Evolutionary conservation across 2,888 invertebrate species (phyloP), one percentile per base, ranked within the genome.

Genomic region (Yponomeuta sedellus): DNA sequence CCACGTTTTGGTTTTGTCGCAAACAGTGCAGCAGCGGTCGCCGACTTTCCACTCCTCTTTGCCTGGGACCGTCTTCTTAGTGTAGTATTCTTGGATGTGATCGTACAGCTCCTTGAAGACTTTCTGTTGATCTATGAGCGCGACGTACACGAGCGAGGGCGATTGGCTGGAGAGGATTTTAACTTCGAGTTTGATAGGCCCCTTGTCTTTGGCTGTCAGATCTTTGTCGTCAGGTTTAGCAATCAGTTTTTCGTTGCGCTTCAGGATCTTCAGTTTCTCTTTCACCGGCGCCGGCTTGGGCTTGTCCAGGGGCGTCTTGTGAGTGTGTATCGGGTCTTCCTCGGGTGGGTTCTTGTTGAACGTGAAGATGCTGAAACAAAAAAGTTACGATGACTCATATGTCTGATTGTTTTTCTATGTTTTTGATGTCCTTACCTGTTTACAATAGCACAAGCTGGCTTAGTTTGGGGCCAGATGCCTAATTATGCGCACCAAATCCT

Each of bases 91-190:
- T 74, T 95, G 94, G 70, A 95, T 90, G 10, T 87, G 82, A n/a
- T 81, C 78, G 67, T 86, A 92, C 69, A 94, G 76, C 11, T 85
- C 81, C 3, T 77, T 82, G 71, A 89, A 92, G 2, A 85, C 83
- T 69, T 84, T 80, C 67, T 86, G 85, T 64, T 87, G 92, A 16
- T 86, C 83, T 0, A 82, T 71, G 16, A 94, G 77, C 0, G 93
- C 88, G 0, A 95, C 83, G 71, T 94, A 94, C 68, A 96, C 91
- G 52, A 92, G 85, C 16, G 93, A 92, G 0, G 94, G 94, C 6
- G 92, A 91, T 11, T 86, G 81, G 34, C 92, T 88, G 56, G 92
- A 82, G 0, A 92, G 73, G 1, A 94, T 72, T 68, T 87, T 83
- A 0, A 93, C 91, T 71, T 88, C 86, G 12, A 93, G 68, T 68